phyloP scores from a whole-genome alignment of 1,140 invertebrate genomes.

The Aphis gossypii region DNA sequence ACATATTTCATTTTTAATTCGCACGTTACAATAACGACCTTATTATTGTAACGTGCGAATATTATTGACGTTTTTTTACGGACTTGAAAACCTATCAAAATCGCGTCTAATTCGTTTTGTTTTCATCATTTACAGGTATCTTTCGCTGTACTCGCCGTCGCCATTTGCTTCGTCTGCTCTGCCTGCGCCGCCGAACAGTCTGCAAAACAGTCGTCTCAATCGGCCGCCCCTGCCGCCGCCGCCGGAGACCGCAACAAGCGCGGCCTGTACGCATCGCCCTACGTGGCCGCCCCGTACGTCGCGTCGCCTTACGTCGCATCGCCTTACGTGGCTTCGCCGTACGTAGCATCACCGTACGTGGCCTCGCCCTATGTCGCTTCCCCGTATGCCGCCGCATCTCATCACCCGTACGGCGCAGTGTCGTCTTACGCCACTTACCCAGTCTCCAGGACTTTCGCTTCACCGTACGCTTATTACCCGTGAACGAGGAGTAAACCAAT shows the following conservation, averaged over 20 bases:
- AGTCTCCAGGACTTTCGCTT: constrained; percentile 11
- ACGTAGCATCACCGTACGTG: neutral
- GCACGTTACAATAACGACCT: neutral
- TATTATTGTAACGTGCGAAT: neutral
- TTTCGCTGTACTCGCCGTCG: neutral
- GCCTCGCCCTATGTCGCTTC: neutral
- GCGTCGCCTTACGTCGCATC: constrained; percentile 23
- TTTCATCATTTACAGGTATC: neutral
- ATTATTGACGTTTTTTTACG: neutral
- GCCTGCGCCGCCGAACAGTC: constrained; percentile 26
- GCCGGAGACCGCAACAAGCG: constrained; percentile 25
- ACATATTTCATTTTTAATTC: neutral
- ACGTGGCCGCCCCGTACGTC: neutral
- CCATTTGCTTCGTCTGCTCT: neutral
- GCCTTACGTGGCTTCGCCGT: neutral
- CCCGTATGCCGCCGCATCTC: constrained; percentile 1
- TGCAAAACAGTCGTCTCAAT: neutral
- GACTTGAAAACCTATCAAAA: neutral
- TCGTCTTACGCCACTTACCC: constrained; percentile 47
- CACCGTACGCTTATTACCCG: constrained; percentile 47
- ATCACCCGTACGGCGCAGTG: constrained; percentile 37
- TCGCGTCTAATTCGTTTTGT: neutral
- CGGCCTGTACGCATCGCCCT: constrained; percentile 16
- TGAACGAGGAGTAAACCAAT: neutral
- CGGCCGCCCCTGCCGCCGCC: neutral